Conservation (phyloP, 2,888 invertebrate species). For the Exocentrus adspersus region DNA sequence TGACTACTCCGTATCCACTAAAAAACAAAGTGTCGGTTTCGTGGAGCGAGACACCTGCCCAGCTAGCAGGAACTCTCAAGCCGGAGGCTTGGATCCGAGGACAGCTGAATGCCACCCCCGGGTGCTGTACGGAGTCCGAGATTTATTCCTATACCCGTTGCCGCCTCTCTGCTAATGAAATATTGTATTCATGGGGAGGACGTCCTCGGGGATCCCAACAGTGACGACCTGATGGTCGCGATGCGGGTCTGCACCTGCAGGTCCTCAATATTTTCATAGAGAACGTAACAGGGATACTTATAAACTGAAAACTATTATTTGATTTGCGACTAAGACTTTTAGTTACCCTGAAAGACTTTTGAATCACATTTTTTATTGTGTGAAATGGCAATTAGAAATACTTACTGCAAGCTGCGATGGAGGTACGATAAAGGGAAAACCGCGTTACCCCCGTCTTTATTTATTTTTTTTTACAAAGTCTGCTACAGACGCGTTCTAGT, state of each 20-base stretch:
- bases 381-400: no score
- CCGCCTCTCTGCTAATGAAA: slow-evolving; percentile 59
- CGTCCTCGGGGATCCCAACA: slow-evolving; percentile 48
- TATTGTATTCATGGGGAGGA: slow-evolving; percentile 63
- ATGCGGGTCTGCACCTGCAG: slow-evolving; percentile 38
- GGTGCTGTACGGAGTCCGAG: slow-evolving; percentile 61
- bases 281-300: no score
- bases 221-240: slow-evolving; percentile 42
- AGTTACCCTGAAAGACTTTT: no score
- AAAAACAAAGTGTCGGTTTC: not conserved
- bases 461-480: slow-evolving; percentile 15
- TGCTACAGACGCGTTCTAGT: slow-evolving; percentile 18
- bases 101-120: slow-evolving; percentile 62
- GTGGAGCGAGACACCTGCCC: slow-evolving; percentile 19
- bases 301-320: no score
- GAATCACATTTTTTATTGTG: no score
- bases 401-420: no score
- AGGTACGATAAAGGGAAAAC: not conserved
- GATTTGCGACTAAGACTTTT: no score
- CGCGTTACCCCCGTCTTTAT: not conserved
- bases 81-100: slow-evolving; percentile 52
- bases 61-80: slow-evolving; percentile 13
- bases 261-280: no score
- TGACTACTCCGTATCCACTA: not conserved
- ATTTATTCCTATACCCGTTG: slow-evolving; percentile 58